phyloP scores from a whole-genome alignment of 2,888 invertebrate genomes.

The Hypomecis punctinalis region DNA sequence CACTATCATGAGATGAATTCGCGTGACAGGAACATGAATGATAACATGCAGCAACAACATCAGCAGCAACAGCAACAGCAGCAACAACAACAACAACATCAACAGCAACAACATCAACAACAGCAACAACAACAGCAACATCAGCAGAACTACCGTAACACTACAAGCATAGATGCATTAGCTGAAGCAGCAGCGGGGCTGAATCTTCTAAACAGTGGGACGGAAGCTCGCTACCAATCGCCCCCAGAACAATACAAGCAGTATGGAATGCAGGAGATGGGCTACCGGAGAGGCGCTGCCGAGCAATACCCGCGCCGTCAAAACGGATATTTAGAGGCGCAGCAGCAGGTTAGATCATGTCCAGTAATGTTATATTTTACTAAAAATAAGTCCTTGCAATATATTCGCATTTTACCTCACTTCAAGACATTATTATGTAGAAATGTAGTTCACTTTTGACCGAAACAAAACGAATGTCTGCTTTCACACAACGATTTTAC shows the following conservation, averaged over 20 bases:
- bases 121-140: constrained; percentile 14
- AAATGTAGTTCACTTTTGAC: too few relatives aligned
- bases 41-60: constrained; percentile 61
- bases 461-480: too few relatives aligned
- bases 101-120: constrained; percentile 42
- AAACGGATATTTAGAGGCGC: constrained; percentile 46
- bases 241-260: constrained; percentile 37
- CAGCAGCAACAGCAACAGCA: constrained; percentile 60
- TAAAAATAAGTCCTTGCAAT: background rate
- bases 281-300: constrained; percentile 43
- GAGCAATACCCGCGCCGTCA: constrained; percentile 67
- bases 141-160: constrained; percentile 32
- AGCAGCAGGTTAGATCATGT: constrained; percentile 33
- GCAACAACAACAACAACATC: constrained; percentile 49
- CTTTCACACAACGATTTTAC: too few relatives aligned
- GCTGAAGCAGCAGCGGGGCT: constrained; percentile 42
- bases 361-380: background rate
- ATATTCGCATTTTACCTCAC: too few relatives aligned
- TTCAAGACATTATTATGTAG: too few relatives aligned
- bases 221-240: constrained; percentile 29
- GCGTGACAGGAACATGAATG: constrained; percentile 59
- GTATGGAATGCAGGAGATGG: constrained; percentile 33
- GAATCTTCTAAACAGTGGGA: constrained; percentile 27
- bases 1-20: constrained; percentile 67
- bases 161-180: constrained; percentile 34